These are phyloP conservation scores for Diadumene lineata DNA, from an alignment of 92 coral and sea anemone genomes.

Conservation along the genomic window DNA sequence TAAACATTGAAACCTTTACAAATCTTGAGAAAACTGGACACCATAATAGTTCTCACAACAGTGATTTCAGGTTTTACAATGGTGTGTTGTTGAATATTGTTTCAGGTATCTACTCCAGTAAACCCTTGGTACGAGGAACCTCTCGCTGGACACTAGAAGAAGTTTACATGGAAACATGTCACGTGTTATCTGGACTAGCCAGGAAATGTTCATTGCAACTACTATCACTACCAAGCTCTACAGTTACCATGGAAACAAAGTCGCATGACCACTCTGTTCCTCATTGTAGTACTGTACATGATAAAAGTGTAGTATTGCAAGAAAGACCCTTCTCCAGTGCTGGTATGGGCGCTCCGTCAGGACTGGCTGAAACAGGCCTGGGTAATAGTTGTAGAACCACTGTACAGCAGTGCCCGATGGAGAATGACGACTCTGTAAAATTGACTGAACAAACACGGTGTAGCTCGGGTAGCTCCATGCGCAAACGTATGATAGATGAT, in stretches of 20 bases:
- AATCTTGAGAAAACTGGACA: too few relatives aligned
- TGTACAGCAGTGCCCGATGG: not conserved
- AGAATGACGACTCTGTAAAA: too few relatives aligned
- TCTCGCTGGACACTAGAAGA: conserved; percentile 95
- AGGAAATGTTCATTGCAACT: conserved; percentile 88
- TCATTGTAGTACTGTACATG: conserved; percentile 13
- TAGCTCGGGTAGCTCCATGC: not conserved
- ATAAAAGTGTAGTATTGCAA: conserved; percentile 13
- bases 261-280: conserved; percentile 7
- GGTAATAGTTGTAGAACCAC: not conserved
- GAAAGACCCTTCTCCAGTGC: conserved; percentile 1
- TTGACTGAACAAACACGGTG: too few relatives aligned
- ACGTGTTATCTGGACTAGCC: conserved; percentile 86
- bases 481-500: not conserved
- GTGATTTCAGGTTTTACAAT: not conserved
- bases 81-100: not conserved
- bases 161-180: conserved; percentile 95
- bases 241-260: conserved; percentile 12
- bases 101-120: conserved; percentile 76
- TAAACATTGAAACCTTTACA: too few relatives aligned
- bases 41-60: not conserved
- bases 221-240: conserved; percentile 52
- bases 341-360: not conserved
- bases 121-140: conserved; percentile 76
- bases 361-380: not conserved